Evolutionary conservation across 2,113 vertebrate genomes (phyloP).

Genomic region (Struthidea cinerea): DNA sequence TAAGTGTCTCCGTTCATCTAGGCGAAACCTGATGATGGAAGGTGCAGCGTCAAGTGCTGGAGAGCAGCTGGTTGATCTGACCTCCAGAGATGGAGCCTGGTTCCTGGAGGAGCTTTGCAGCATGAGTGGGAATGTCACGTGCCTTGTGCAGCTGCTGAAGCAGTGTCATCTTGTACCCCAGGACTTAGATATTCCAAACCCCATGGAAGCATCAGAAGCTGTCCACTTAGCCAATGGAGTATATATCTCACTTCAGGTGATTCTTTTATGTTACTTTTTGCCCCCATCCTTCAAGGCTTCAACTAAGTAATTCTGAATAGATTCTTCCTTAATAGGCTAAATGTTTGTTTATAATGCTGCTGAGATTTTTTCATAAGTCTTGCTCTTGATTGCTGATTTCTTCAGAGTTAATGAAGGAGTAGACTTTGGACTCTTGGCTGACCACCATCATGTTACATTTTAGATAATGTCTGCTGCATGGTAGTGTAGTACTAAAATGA

Average conservation of each 20-base stretch:
- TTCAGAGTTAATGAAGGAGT: not conserved
- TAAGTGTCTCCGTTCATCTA: constrained; percentile 1
- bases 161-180: constrained; percentile 89
- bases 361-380: not conserved
- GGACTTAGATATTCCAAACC: constrained; percentile 89
- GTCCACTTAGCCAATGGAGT: constrained; percentile 92
- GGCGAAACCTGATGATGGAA: constrained; percentile 97
- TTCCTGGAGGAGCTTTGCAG: constrained; percentile 97
- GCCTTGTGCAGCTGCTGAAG: constrained; percentile 87
- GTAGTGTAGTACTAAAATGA: not conserved
- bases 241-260: constrained; percentile 93
- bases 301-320: not conserved
- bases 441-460: not conserved
- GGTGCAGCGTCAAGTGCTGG: constrained; percentile 90
- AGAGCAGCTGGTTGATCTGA: constrained; percentile 92
- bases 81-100: constrained; percentile 94
- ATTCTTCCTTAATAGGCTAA: not conserved
- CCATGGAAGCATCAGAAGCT: constrained; percentile 82
- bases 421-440: not conserved
- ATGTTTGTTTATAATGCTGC: not conserved
- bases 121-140: constrained; percentile 92
- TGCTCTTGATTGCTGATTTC: not conserved
- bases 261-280: not conserved
- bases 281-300: not conserved
- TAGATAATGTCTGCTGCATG: not conserved